phyloP scores from a whole-genome alignment of 2,113 vertebrate genomes.

The Sardina pilchardus region DNA sequence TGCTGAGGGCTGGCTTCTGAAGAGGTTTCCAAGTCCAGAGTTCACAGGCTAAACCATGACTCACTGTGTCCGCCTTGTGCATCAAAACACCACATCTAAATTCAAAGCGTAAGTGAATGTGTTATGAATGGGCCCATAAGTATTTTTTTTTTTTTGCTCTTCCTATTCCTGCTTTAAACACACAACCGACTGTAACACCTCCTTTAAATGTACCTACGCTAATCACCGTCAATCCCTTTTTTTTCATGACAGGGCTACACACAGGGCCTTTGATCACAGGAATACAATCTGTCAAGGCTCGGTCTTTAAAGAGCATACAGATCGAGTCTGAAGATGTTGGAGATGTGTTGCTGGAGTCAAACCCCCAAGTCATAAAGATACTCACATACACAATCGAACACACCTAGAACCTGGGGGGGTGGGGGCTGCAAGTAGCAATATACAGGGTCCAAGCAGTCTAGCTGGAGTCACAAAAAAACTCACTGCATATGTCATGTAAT shows the following conservation, averaged over 20 bases:
- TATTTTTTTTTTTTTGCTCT: background rate
- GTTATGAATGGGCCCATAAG: background rate
- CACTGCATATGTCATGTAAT: background rate
- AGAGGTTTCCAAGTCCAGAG: background rate
- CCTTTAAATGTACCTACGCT: background rate
- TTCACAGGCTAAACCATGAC: background rate
- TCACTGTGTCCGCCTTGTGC: background rate
- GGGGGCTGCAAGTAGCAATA: background rate
- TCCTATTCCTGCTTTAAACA: background rate
- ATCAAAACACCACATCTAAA: slow-evolving; percentile 3
- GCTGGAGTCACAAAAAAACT: background rate
- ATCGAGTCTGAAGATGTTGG: background rate
- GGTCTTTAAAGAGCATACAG: background rate
- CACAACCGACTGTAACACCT: background rate
- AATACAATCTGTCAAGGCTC: background rate
- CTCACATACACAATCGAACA: slow-evolving; percentile 12
- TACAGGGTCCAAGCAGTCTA: slow-evolving; percentile 2
- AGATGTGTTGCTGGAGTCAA: slow-evolving; percentile 24
- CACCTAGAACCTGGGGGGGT: background rate
- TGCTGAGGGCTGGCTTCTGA: slow-evolving; percentile 18
- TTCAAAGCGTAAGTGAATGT: background rate
- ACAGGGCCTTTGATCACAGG: background rate
- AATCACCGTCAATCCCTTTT: background rate
- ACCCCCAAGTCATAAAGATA: background rate
- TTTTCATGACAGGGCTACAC: slow-evolving; percentile 1